Evolutionary conservation across 2,888 invertebrate species (phyloP), one percentile per base, ranked within the genome.

Genomic region (Tetranychus piercei): DNA sequence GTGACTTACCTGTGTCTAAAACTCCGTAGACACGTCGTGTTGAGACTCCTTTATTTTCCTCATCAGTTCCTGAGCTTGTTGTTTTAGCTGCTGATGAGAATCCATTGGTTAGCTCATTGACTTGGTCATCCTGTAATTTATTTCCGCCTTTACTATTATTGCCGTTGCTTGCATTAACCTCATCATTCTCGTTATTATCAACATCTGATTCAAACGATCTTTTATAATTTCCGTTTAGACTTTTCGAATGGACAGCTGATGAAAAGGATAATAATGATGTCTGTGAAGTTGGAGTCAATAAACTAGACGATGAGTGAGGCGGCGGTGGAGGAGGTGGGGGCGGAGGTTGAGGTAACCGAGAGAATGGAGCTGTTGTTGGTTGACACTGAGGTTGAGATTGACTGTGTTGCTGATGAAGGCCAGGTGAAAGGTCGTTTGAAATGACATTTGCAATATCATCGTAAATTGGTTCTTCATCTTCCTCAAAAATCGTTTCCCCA

Each of bases 391-490:
- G 8, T 22, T 67, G 67, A 69, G 18, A 6, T 66, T 66, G 66
- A 20, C n/a, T 66, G 66, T 66, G 7, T 20, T 66, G 66, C 18
- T 69, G 69, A 23, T 69, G 69, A 69, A 11, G 11, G 20, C 20
- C 20, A 69, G 55, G 15, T 55, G 55, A 55, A 15, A 15, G 55
- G 9, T 69, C 34, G 20, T 22, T 69, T 11, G 20, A 20, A n/a
- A 22, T 69, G 22, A 69, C 20, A 69, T 69, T 69, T n/a, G 71
- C 71, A 71, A 71, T 71, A 67, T 75, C 75, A 73, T 75, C 75
- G 72, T 75, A 75, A 44, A 75, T 72, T 65, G 75, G 73, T 66
- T 75, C 74, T 8, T 74, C 75, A 69, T 69, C 69, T 11, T 72
- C 75, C 72, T 75, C 75, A 4, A 66, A 44, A 44, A 75, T 75